Evolutionary conservation across 1,140 invertebrate species (phyloP), one percentile per base, ranked within the genome.

Genomic region (Cyclargus thomasi): DNA sequence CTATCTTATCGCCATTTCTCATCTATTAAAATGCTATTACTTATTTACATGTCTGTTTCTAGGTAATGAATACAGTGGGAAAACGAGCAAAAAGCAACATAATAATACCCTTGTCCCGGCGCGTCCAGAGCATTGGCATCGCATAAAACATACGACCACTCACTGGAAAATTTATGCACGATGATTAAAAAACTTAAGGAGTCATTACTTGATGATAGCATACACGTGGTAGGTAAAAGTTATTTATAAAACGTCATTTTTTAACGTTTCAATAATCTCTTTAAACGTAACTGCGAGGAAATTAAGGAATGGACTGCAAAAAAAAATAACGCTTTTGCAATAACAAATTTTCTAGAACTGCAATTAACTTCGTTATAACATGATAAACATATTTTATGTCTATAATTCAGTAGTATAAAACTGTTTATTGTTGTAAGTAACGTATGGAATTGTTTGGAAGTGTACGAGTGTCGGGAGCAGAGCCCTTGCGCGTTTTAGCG

Each of bases 131-230:
- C 39, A 47, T 47, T 47, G 39, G 39, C 39, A 14, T 47, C 39
- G 14, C 39, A 47, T 47, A 47, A 47, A 47, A 47, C 39, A 47
- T 47, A 47, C 39, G 39, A 47, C 39, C 55, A 22, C 18, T 59
- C 55, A 59, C 10, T 59, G 55, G 55, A 59, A 59, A 59, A 59
- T 59, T n/a, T 59, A 59, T 20, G 18, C 55, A 59, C 18, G 55
- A 66, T 55, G 65, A 66, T 36, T 22, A 21, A 65, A 23, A 36
- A 39, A 36, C 20, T 66, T 66, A 47, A 66, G 59, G 29, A 59
- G 55, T 16, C 36, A 36, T 59, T 35, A 65, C 65, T 59, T 66
- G 36, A 59, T 66, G 35, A 35, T 59, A 29, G 36, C 55, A 35
- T 35, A 21, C 53, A 53, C 22, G 23, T 39, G 53, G 23, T 23